Evolutionary conservation across 2,113 vertebrate genomes (phyloP).

Genomic region (Menura novaehollandiae): DNA sequence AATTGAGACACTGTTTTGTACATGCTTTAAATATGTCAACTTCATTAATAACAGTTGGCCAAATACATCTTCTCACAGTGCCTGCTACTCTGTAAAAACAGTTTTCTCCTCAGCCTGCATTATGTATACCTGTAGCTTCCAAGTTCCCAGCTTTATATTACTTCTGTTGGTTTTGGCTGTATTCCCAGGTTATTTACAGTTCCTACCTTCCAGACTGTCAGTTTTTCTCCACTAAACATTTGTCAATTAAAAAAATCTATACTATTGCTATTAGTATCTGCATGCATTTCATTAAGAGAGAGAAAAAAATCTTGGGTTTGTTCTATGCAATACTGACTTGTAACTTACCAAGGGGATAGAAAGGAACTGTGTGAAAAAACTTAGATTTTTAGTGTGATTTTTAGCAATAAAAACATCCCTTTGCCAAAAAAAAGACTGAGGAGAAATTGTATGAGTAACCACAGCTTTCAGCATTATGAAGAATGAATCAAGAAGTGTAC

Average conservation of each 20-base stretch:
- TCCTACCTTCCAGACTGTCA: background rate
- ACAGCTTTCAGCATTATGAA: background rate
- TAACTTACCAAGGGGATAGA: background rate
- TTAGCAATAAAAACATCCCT: background rate
- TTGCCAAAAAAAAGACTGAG: rapidly evolving
- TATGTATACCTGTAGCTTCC: background rate
- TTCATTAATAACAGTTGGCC: background rate
- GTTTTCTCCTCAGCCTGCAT: background rate
- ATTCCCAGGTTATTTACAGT: background rate
- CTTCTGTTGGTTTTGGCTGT: background rate
- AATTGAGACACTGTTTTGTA: background rate
- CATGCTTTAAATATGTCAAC: background rate
- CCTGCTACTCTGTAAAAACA: background rate
- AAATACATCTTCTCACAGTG: background rate
- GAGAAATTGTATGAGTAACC: background rate
- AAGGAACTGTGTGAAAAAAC: background rate
- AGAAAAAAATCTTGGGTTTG: background rate
- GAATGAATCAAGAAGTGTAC: background rate
- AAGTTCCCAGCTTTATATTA: background rate
- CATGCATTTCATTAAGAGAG: background rate
- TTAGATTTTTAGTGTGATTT: background rate
- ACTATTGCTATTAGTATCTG: background rate
- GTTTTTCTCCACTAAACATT: background rate
- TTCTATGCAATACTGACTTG: background rate
- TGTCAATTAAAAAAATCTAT: background rate